phyloP scores from a whole-genome alignment of 2,113 vertebrate species.

The Grantiella picta region DNA sequence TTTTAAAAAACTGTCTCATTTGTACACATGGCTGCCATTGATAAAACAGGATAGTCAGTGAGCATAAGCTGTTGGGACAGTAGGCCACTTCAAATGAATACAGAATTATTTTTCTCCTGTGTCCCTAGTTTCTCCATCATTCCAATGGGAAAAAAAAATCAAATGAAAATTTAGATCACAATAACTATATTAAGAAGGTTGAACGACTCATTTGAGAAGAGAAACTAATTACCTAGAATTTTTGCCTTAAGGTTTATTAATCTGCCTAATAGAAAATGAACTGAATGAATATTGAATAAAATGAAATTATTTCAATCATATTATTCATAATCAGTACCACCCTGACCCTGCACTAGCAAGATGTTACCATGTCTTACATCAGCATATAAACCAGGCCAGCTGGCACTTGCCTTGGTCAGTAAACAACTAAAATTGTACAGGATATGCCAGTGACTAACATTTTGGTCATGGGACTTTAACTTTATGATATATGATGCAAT shows the following conservation, averaged over 20 bases:
- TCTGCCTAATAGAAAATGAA: not conserved
- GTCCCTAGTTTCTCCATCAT: not conserved
- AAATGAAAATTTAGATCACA: not conserved
- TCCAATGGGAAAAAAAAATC: not conserved
- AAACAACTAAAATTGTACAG: not conserved
- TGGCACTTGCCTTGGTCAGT: not conserved
- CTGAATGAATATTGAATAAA: not conserved
- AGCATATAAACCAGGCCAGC: not conserved
- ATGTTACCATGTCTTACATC: not conserved
- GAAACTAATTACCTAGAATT: not conserved
- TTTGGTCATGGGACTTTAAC: not conserved
- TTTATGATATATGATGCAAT: not conserved
- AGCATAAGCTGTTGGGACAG: not conserved
- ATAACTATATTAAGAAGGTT: not conserved
- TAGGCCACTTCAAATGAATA: not conserved
- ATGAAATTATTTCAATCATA: not conserved
- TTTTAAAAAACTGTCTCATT: not conserved
- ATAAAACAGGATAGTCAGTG: not conserved
- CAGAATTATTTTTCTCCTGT: not conserved
- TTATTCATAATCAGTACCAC: not conserved
- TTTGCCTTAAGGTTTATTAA: not conserved
- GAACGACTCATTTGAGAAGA: not conserved
- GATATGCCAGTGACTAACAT: not conserved
- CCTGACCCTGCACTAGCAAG: not conserved
- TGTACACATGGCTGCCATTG: accelerated